Conservation (phyloP, 2,888 invertebrate genomes). For the Rhamphomyia laevipes region DNA sequence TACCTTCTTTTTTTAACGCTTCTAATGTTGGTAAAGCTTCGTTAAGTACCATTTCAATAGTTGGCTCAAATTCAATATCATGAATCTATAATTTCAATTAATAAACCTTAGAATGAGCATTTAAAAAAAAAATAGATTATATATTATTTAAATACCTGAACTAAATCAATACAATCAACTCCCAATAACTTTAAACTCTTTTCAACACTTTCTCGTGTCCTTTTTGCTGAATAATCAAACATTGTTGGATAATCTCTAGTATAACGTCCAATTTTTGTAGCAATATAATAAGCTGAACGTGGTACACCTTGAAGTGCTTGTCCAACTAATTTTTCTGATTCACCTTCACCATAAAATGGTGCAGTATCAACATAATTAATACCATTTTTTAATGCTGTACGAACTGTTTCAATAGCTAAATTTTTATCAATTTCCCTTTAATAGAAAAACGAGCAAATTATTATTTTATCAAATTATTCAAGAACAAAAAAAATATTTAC, state of each 20-base stretch:
- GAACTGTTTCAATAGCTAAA: conserved; percentile 53
- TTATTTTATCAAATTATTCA: not conserved
- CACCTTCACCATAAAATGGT: conserved; percentile 80
- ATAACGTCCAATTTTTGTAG: conserved; percentile 78
- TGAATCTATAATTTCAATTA: conserved; percentile 55
- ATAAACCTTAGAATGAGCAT: no score
- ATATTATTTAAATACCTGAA: conserved; percentile 52
- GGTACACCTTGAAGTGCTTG: conserved; percentile 67
- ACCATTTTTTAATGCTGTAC: conserved; percentile 55
- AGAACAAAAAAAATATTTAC: not conserved
- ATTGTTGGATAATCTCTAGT: conserved; percentile 50
- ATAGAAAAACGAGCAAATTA: not conserved
- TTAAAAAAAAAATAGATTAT: no score
- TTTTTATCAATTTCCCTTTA: conserved; percentile 48
- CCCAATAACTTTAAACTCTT: conserved; percentile 56
- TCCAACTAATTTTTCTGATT: conserved; percentile 64
- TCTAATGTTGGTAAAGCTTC: conserved; percentile 79
- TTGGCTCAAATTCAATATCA: conserved; percentile 78
- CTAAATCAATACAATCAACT: conserved; percentile 68
- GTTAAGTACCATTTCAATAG: conserved; percentile 58
- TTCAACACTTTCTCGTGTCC: conserved; percentile 58
- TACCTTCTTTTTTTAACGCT: conserved; percentile 57
- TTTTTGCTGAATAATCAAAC: conserved; percentile 70
- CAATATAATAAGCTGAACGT: conserved; percentile 64
- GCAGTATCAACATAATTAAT: conserved; percentile 81